Evolutionary conservation across 92 coral and sea anemone species (phyloP).

Genomic region (Phenganax marumi): DNA sequence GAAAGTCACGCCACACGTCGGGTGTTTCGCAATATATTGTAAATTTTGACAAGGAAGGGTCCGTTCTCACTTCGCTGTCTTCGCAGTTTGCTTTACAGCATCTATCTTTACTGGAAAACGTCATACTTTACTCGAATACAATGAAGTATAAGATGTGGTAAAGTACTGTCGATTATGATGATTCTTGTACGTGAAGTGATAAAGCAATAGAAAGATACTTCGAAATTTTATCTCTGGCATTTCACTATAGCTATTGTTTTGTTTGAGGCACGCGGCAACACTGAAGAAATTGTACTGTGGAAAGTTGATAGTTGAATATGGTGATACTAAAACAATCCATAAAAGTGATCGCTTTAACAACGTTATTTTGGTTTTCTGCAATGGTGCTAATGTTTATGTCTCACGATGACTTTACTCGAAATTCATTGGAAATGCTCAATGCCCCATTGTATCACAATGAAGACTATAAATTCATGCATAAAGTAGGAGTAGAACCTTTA

Average conservation of each 20-base stretch:
- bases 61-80: neutral
- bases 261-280: neutral
- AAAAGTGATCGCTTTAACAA: constrained; percentile 80
- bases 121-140: neutral
- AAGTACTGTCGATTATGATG: neutral
- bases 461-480: constrained; percentile 82
- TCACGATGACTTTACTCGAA: constrained; percentile 83
- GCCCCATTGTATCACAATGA: constrained; percentile 76
- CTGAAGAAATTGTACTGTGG: neutral
- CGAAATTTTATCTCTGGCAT: neutral
- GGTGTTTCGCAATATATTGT: neutral
- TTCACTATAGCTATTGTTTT: constrained; percentile 3
- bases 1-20: neutral
- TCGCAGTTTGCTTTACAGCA: neutral
- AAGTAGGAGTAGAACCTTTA: constrained; percentile 86
- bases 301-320: constrained; percentile 20
- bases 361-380: constrained; percentile 94
- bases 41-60: neutral
- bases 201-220: constrained; percentile 4
- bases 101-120: neutral
- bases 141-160: neutral
- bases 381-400: constrained; percentile 89
- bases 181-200: neutral
- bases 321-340: constrained; percentile 73
- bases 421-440: constrained; percentile 87